phyloP scores from a whole-genome alignment of 2,888 invertebrate genomes.

The Panorpa germanica region DNA sequence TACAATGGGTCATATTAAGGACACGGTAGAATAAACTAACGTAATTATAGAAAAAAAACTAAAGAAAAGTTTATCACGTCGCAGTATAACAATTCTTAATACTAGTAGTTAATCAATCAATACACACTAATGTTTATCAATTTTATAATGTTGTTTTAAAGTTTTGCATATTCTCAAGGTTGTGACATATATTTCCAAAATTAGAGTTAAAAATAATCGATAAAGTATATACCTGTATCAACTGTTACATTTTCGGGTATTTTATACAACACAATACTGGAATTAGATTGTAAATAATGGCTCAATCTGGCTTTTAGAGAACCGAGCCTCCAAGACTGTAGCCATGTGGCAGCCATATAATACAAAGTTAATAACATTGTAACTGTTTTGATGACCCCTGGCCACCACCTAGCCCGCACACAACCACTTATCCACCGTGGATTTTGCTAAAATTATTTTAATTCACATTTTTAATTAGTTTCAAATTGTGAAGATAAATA shows the following conservation, averaged over 20 bases:
- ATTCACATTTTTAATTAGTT: no score
- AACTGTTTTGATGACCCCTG: slow-evolving; percentile 3
- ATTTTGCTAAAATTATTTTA: no score
- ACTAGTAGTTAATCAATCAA: slow-evolving; percentile 1
- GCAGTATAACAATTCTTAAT: slow-evolving; percentile 1
- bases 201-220: slow-evolving; percentile 7
- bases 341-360: slow-evolving; percentile 66
- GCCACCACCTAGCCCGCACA: no score
- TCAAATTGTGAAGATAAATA: no score
- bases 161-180: background rate
- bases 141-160: background rate
- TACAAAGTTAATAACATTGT: slow-evolving; percentile 60
- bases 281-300: slow-evolving; percentile 34
- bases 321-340: slow-evolving; percentile 62
- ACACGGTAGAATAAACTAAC: no score
- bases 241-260: slow-evolving; percentile 32
- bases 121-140: background rate
- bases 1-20: no score
- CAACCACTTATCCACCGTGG: no score
- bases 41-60: no score
- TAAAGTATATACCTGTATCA: slow-evolving; percentile 13
- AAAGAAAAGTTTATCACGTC: no score
- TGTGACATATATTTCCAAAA: slow-evolving; percentile 8
- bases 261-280: slow-evolving; percentile 39
- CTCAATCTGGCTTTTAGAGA: slow-evolving; percentile 48